Conservation (phyloP, 2,113 vertebrate species). For the Gavialis gangeticus region DNA sequence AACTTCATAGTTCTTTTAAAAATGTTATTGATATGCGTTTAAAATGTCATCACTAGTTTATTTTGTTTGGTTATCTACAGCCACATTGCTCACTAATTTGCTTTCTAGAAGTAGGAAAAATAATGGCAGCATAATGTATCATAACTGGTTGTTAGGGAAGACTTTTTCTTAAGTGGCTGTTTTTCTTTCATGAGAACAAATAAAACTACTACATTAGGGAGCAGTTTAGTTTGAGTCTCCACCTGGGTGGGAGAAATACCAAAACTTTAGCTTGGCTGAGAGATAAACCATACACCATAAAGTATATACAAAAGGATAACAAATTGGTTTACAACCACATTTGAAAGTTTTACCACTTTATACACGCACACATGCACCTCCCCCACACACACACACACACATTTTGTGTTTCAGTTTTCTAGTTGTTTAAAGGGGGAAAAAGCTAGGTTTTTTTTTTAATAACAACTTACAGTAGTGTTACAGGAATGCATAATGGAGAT, state of each 20-base stretch:
- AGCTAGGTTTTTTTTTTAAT: too few relatives aligned
- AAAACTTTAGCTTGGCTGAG: neutral
- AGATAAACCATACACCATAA: conserved; percentile 9
- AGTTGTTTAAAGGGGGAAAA: too few relatives aligned
- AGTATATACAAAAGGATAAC: neutral
- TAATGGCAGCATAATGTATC: neutral
- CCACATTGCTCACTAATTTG: neutral
- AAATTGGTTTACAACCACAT: neutral
- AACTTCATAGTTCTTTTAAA: neutral
- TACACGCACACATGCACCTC: too few relatives aligned
- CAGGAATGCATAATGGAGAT: neutral
- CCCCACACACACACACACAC: too few relatives aligned
- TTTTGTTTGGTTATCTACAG: neutral
- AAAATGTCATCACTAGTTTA: neutral
- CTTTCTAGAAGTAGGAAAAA: conserved; percentile 1
- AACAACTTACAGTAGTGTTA: neutral
- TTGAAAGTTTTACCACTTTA: neutral
- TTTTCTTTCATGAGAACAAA: conserved; percentile 31
- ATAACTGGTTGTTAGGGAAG: neutral
- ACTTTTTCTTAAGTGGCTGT: neutral
- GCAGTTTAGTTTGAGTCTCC: neutral
- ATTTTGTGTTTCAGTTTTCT: too few relatives aligned
- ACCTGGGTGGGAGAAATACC: neutral
- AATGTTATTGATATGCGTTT: neutral
- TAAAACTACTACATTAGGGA: neutral